These are phyloP conservation scores for Urophycis tenuis DNA, from an alignment of 2,797 vertebrate species.

Conservation along the genomic window DNA sequence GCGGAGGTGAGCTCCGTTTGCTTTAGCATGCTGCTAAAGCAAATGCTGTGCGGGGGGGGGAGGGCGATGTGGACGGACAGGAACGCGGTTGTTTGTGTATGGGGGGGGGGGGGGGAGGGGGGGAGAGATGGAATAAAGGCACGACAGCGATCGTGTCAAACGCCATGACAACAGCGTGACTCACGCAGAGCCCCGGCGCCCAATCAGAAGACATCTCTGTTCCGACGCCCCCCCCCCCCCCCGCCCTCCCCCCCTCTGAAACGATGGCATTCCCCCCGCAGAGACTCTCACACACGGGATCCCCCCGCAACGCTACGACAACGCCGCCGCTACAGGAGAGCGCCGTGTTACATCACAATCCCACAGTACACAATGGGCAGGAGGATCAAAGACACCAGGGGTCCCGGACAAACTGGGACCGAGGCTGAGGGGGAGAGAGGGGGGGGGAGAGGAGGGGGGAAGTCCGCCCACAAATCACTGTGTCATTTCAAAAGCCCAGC, in stretches of 20 bases:
- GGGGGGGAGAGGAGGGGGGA: background rate
- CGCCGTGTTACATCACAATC: background rate
- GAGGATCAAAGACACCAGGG: background rate
- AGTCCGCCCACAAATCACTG: background rate
- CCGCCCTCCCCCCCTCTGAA: too few relatives aligned
- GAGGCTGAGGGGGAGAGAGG: too few relatives aligned
- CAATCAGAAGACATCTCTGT: background rate
- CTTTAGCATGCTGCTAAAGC: background rate
- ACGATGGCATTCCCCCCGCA: too few relatives aligned
- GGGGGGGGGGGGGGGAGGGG: too few relatives aligned
- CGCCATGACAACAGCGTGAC: conserved; percentile 10
- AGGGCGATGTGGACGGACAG: background rate
- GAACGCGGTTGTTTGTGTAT: background rate
- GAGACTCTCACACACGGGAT: conserved; percentile 4
- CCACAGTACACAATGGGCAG: background rate
- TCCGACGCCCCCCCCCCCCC: background rate
- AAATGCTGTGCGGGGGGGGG: background rate
- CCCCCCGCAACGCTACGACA: background rate
- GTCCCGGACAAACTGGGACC: background rate
- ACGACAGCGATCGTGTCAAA: background rate
- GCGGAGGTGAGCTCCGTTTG: background rate
- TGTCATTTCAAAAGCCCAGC: background rate
- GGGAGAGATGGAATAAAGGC: background rate
- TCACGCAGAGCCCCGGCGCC: background rate
- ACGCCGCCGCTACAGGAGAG: background rate